Conservation (phyloP, 2,888 invertebrate genomes). For the Hesperia comma region DNA sequence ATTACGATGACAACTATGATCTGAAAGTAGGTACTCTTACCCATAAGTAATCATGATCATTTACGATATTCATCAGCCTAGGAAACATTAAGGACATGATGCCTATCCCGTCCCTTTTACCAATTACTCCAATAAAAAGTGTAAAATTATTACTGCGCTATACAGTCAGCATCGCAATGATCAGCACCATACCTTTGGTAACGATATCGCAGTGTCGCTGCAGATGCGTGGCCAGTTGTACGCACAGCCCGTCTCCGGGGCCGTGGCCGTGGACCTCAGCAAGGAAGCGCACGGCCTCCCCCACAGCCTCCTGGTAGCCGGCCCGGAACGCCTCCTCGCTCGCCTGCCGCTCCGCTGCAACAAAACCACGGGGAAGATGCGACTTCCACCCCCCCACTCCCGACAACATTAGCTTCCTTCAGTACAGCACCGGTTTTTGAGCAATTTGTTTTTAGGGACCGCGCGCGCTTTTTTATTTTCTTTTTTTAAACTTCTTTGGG, state of each 20-base stretch:
- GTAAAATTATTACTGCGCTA: no score
- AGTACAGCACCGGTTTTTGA: constrained; percentile 42
- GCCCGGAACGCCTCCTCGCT: constrained; percentile 85
- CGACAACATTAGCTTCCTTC: constrained; percentile 65
- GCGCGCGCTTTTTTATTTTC: constrained; percentile 29
- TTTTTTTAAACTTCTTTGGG: constrained; percentile 5
- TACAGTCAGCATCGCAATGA: no score
- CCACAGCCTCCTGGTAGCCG: constrained; percentile 96
- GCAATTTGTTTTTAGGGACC: constrained; percentile 37
- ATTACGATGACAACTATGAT: no score
- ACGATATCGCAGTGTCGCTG: constrained; percentile 91
- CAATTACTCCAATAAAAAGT: no score
- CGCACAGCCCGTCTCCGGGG: constrained; percentile 91
- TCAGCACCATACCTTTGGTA: constrained; percentile 78
- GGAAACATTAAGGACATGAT: no score
- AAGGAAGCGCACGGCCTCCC: constrained; percentile 94
- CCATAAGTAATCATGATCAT: no score
- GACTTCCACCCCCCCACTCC: constrained; percentile 50
- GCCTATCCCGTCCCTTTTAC: no score
- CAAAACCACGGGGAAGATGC: constrained; percentile 56
- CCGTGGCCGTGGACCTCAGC: constrained; percentile 93
- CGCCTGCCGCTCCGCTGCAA: constrained; percentile 66
- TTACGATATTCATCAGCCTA: no score
- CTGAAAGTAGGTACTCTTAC: no score
- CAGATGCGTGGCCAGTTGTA: constrained; percentile 91